Evolutionary conservation across 1,140 invertebrate species (phyloP), one percentile per base, ranked within the genome.

Genomic region (Manduca sexta): DNA sequence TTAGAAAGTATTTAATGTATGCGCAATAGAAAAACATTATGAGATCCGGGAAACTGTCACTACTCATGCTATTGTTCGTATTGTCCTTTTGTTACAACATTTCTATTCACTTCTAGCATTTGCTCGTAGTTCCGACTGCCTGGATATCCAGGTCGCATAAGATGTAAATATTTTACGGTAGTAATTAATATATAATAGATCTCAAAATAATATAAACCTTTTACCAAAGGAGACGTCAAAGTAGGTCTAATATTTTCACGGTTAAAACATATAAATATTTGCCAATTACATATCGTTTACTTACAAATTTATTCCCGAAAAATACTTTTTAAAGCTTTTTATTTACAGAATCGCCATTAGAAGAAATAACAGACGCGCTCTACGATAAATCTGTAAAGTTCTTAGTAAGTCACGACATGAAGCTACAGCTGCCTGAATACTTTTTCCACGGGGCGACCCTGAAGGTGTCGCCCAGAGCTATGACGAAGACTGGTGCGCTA

Each of bases 341-440:
- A 10, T 21, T 52, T 41, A 30, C 83, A 84, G 81, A 83, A 56
- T 88, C 86, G 29, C 92, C 90, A 8, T 82, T 93, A 30, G 91
- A 93, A 84, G 92, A 93, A 84, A 88, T 94, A 2, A 91, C 92
- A 2, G 88, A 89, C 50, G 89, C 91, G 0, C 67, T 94, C 1
- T 89, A 91, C 56, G 88, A 89, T 18, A 92, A 91, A 69, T 88
- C 90, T 0, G 80, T 92, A 0, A 90, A 91, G 53, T 95, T 94
- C 65, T 76, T 94, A 2, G 91, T 93, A 71, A 93, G 92, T 0
- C 91, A 93, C 51, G 91, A 95, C 65, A 87, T 94, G 56, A 90
- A 92, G 59, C 49, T 94, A 2, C 84, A 89, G 13, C 60, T 95
- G 14, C 93, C 93, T 0, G 88, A 92, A 42, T 88, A 90, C 34